Conservation (phyloP, 2,797 vertebrate species). For the Lithobates sylvaticus region DNA sequence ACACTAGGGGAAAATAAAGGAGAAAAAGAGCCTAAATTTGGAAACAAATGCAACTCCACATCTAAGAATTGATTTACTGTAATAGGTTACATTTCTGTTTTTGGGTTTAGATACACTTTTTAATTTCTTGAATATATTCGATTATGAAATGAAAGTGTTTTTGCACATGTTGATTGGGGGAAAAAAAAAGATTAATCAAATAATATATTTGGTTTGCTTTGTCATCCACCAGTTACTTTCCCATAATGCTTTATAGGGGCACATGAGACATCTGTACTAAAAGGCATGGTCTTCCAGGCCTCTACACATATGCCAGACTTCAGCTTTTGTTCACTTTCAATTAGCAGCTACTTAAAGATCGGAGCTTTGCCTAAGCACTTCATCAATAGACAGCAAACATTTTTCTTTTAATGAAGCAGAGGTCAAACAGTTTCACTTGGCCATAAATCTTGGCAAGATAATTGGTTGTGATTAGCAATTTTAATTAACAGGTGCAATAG, state of each 20-base stretch:
- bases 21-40: no score
- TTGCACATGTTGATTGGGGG: no score
- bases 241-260: constrained; percentile 20
- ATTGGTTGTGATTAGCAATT: constrained; percentile 90
- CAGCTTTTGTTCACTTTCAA: constrained; percentile 80
- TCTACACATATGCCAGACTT: constrained; percentile 79
- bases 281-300: constrained; percentile 74
- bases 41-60: no score
- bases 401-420: constrained; percentile 79
- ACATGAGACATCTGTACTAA: constrained; percentile 78
- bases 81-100: no score
- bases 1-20: no score
- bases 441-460: constrained; percentile 80
- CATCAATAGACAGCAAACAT: constrained; percentile 79
- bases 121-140: no score
- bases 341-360: constrained; percentile 79
- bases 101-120: no score
- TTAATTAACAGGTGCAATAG: constrained; percentile 87
- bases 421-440: constrained; percentile 79
- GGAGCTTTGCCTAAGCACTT: constrained; percentile 78
- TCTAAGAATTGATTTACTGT: no score
- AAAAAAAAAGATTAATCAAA: no score
- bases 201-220: neutral
- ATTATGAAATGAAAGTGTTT: no score
- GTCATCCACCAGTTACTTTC: neutral